Evolutionary conservation across 2,888 invertebrate genomes (phyloP).

Genomic region (Merodon equestris): DNA sequence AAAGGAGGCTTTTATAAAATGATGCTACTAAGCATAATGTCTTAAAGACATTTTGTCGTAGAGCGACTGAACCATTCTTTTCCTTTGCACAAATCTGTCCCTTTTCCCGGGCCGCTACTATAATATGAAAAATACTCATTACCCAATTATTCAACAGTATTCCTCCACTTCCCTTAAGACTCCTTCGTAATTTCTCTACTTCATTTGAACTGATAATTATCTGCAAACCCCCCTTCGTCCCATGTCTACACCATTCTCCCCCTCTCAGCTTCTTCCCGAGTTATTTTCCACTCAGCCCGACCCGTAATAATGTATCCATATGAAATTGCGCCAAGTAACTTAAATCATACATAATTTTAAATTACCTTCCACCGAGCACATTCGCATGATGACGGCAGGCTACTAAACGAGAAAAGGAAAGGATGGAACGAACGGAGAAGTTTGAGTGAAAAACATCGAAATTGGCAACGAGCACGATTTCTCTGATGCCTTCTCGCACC

Average conservation of each 20-base stretch:
- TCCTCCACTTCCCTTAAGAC: no score
- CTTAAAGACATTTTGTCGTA: no score
- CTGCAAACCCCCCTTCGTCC: conserved; percentile 11
- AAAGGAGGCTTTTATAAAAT: no score
- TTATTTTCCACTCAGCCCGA: not conserved
- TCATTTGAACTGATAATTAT: conserved; percentile 59
- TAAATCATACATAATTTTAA: conserved; percentile 66
- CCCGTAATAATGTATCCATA: conserved; percentile 33
- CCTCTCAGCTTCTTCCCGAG: not conserved
- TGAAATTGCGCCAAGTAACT: conserved; percentile 63
- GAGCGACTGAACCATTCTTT: no score
- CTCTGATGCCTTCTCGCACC: conserved; percentile 22
- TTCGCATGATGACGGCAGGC: conserved; percentile 9
- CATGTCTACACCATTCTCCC: not conserved
- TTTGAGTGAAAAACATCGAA: conserved; percentile 33
- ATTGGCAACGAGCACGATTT: conserved; percentile 50
- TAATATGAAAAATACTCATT: no score
- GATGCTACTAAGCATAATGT: no score
- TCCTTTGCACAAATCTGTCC: no score
- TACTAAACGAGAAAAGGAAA: conserved; percentile 3
- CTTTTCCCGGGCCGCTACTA: no score
- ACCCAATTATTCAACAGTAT: no score
- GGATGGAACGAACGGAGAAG: not conserved
- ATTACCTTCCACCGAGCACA: conserved; percentile 50
- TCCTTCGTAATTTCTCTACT: conserved; percentile 9